These are phyloP conservation scores for Napeogenes sylphis DNA, from an alignment of 2,888 invertebrate species.

Conservation along the genomic window DNA sequence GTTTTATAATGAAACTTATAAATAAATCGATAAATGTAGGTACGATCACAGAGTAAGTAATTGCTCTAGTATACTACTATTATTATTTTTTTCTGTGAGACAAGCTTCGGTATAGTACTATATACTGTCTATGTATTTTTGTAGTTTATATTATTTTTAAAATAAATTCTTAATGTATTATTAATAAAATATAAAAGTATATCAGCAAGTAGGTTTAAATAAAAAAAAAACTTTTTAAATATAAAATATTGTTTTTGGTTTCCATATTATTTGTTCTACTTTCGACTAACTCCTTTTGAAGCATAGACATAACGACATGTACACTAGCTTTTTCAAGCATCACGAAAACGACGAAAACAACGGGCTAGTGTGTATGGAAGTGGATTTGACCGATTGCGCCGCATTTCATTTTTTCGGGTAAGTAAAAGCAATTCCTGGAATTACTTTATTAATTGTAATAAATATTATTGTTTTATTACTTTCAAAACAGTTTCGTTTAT, in stretches of 20 bases:
- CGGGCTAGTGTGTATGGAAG: conserved; percentile 78
- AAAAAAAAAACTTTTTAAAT: not conserved
- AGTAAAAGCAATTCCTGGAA: conserved; percentile 48
- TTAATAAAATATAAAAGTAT: too few relatives aligned
- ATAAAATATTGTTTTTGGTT: conserved; percentile 2
- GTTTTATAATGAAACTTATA: too few relatives aligned
- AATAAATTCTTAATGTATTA: too few relatives aligned
- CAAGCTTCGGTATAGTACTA: too few relatives aligned
- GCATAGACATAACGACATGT: conserved; percentile 48
- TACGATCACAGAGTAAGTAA: too few relatives aligned
- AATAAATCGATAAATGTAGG: too few relatives aligned
- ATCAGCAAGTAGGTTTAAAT: not conserved
- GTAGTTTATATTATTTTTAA: too few relatives aligned
- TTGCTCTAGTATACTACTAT: too few relatives aligned
- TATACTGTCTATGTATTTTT: too few relatives aligned
- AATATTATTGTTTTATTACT: conserved; percentile 18
- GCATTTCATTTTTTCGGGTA: conserved; percentile 75
- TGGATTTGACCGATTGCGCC: conserved; percentile 81
- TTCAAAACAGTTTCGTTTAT: conserved; percentile 30
- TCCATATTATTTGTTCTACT: conserved; percentile 10
- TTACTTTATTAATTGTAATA: conserved; percentile 18
- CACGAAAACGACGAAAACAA: conserved; percentile 72
- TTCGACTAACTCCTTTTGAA: conserved; percentile 27
- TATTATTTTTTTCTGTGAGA: too few relatives aligned
- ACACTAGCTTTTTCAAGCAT: conserved; percentile 72